Evolutionary conservation across 2,797 vertebrate species (phyloP).

Genomic region (Acrossocheilus wenchowensis): DNA sequence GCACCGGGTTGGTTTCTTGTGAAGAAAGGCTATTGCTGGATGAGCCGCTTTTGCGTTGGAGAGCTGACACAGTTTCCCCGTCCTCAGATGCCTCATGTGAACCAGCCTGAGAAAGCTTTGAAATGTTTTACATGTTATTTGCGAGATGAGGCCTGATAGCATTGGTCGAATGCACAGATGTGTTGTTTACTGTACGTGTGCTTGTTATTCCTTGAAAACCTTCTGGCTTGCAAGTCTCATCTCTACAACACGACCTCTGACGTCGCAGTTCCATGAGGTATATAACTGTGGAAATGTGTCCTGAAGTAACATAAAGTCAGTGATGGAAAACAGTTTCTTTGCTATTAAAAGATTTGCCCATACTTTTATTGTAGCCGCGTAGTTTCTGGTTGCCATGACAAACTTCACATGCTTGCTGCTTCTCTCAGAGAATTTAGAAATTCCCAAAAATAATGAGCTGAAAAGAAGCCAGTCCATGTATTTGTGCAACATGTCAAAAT

Average conservation of each 20-base stretch:
- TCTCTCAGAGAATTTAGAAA: neutral
- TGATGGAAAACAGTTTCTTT: neutral
- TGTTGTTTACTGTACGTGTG: neutral
- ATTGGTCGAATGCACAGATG: neutral
- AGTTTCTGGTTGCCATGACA: conserved; percentile 21
- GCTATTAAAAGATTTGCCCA: neutral
- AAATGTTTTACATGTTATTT: neutral
- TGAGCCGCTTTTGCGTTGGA: neutral
- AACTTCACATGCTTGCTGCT: neutral
- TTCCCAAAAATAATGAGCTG: neutral
- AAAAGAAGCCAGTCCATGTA: neutral
- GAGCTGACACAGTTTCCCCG: conserved; percentile 27
- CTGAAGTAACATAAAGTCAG: neutral
- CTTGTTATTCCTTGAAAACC: neutral
- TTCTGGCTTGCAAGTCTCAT: neutral
- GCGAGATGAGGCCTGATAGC: neutral
- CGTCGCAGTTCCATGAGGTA: too few relatives aligned
- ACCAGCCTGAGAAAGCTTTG: neutral
- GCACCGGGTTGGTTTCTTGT: neutral
- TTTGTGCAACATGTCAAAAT: neutral
- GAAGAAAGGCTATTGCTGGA: conserved; percentile 27
- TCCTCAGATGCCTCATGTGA: neutral
- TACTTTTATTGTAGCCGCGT: neutral
- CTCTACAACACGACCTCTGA: neutral
- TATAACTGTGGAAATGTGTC: too few relatives aligned